Conservation (phyloP, 2,797 vertebrate species). For the Pagetopsis macropterus region DNA sequence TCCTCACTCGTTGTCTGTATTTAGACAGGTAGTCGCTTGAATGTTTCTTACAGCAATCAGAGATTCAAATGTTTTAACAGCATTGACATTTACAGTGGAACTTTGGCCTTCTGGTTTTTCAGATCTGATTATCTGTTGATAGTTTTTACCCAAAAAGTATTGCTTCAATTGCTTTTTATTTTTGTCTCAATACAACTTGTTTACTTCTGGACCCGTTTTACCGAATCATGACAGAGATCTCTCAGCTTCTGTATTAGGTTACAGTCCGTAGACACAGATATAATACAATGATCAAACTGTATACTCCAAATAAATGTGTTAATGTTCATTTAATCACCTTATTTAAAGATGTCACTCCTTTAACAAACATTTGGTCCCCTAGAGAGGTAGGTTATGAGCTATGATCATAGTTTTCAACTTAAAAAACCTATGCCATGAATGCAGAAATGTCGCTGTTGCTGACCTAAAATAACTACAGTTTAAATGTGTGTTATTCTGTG, state of each 20-base stretch:
- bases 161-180: conserved; percentile 36
- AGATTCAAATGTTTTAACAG: conserved; percentile 57
- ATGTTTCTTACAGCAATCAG: conserved; percentile 64
- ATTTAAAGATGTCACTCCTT: conserved; percentile 6
- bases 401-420: background rate
- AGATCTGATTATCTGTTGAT: conserved; percentile 27
- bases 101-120: conserved; percentile 33
- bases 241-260: conserved; percentile 26
- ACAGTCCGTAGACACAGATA: conserved; percentile 27
- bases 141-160: conserved; percentile 22
- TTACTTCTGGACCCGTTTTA: conserved; percentile 19
- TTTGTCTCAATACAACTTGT: conserved; percentile 13
- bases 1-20: conserved; percentile 68
- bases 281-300: conserved; percentile 5
- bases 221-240: conserved; percentile 29
- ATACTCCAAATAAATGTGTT: conserved; percentile 5
- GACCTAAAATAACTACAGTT: background rate
- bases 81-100: conserved; percentile 27
- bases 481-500: conserved; percentile 23
- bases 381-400: background rate
- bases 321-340: background rate
- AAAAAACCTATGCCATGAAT: background rate
- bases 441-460: background rate
- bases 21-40: conserved; percentile 66
- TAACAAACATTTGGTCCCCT: background rate